Evolutionary conservation across 2,113 vertebrate genomes (phyloP).

Genomic region (Cochlearius cochlearius): DNA sequence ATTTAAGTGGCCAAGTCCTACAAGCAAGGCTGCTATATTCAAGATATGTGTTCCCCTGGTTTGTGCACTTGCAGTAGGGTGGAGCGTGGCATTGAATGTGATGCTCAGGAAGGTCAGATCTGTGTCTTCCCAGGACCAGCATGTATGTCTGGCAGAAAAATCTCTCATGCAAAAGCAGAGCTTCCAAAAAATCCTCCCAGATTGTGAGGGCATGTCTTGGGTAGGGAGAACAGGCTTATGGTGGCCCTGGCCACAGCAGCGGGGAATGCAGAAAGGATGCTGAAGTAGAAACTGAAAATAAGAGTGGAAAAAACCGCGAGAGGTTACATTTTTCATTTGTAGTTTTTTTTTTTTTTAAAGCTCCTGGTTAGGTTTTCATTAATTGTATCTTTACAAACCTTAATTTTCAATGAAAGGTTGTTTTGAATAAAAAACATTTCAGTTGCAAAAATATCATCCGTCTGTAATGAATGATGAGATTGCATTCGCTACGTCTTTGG

Average conservation of each 20-base stretch:
- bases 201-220: background rate
- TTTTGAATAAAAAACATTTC: background rate
- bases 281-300: background rate
- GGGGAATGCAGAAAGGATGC: background rate
- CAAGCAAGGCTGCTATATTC: background rate
- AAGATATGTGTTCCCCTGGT: background rate
- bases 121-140: background rate
- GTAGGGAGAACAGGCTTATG: background rate
- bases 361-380: background rate
- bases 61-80: background rate
- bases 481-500: background rate
- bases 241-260: background rate
- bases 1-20: background rate
- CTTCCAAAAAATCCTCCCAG: background rate
- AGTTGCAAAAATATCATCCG: background rate
- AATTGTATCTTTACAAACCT: background rate
- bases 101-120: background rate
- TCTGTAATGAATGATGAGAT: background rate
- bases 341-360: background rate
- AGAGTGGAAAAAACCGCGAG: background rate
- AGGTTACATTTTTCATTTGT: background rate
- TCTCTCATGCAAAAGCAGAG: background rate
- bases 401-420: background rate
- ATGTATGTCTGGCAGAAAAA: background rate
- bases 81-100: fast-evolving